These are phyloP conservation scores for Gopherus flavomarginatus DNA, from an alignment of 2,113 vertebrate genomes.

Conservation along the genomic window DNA sequence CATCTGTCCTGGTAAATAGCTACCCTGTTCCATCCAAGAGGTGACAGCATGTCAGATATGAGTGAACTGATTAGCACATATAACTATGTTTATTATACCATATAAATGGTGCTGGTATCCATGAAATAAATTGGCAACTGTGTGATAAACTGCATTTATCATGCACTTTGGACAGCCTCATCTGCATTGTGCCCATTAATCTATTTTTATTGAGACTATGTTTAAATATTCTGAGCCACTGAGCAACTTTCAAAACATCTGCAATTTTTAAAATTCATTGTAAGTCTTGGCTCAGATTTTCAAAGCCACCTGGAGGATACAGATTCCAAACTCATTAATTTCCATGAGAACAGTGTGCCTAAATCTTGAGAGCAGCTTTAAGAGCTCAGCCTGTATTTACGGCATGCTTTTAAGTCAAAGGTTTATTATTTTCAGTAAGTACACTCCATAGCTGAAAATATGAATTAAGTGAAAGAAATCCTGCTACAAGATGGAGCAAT, in stretches of 20 bases:
- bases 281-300: neutral
- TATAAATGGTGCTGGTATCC: fast-evolving
- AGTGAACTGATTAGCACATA: neutral
- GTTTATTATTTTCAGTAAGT: neutral
- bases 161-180: neutral
- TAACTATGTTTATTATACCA: neutral
- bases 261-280: neutral
- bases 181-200: neutral
- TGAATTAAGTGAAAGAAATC: neutral
- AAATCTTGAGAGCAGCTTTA: neutral
- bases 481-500: neutral
- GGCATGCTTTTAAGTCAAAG: conserved; percentile 16
- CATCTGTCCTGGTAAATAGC: neutral
- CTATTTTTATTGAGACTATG: neutral
- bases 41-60: neutral
- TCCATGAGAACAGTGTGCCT: neutral
- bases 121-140: neutral
- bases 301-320: neutral
- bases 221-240: neutral
- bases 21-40: neutral
- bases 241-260: neutral
- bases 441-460: neutral
- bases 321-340: neutral
- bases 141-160: neutral
- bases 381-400: neutral